phyloP scores from a whole-genome alignment of 2,797 vertebrate genomes.

The Carapus acus region DNA sequence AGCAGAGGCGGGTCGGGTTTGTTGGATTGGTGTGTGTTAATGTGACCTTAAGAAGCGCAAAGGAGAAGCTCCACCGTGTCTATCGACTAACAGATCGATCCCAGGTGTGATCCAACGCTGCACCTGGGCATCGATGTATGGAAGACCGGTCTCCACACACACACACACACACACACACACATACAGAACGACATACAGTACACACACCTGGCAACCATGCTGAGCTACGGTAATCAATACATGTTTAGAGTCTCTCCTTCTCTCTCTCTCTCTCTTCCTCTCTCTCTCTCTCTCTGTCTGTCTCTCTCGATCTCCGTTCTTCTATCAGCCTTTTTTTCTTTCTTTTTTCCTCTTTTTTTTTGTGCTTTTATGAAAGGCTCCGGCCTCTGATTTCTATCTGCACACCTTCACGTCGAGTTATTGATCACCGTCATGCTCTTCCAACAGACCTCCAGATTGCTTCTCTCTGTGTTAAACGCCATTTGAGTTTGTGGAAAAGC shows the following conservation, averaged over 20 bases:
- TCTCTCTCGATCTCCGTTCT: too few species aligned
- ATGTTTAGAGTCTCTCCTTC: slow-evolving; percentile 52
- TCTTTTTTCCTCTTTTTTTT: too few species aligned
- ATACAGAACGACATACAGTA: too few species aligned
- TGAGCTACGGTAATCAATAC: slow-evolving; percentile 50
- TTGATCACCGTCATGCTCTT: slow-evolving; percentile 51
- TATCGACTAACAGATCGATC: slow-evolving; percentile 20
- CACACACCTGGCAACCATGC: slow-evolving; percentile 18
- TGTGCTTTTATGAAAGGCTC: slow-evolving; percentile 37
- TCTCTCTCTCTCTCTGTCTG: too few species aligned
- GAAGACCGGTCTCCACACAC: background rate
- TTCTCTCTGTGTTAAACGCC: slow-evolving; percentile 27
- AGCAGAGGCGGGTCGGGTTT: too few species aligned
- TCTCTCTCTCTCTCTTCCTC: too few species aligned
- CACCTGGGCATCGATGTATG: background rate
- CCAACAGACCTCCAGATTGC: slow-evolving; percentile 36
- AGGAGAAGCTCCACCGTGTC: slow-evolving; percentile 3
- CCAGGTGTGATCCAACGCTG: slow-evolving; percentile 25
- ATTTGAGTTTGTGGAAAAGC: slow-evolving; percentile 19
- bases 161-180: too few species aligned
- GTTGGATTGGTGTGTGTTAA: background rate
- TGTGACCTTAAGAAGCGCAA: slow-evolving; percentile 11
- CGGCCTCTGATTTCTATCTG: slow-evolving; percentile 47
- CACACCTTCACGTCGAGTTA: slow-evolving; percentile 35
- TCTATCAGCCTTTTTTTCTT: too few species aligned